Evolutionary conservation across 1,140 invertebrate genomes (phyloP), one percentile per base, ranked within the genome.

Genomic region (Saxidomus purpurata): DNA sequence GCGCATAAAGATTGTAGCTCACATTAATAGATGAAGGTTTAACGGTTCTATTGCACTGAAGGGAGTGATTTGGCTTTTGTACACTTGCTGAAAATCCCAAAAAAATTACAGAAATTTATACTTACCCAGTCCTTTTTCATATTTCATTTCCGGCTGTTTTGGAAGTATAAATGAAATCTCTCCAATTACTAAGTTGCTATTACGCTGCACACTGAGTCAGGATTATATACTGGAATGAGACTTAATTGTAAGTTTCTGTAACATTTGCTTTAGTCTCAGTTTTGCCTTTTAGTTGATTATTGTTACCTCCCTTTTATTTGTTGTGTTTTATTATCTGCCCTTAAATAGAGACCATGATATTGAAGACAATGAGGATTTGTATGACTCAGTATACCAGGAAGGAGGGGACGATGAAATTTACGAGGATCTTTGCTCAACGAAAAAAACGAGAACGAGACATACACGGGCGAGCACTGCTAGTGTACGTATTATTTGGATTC

Each of bases 381-480:
- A 95, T 90, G 94, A 95, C 86, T 87, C 90, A 61, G 94, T 94
- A 0, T 92, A 94, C 86, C 94, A 95, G 83, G 94, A 95, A n/a
- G 96, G 97, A 13, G 95, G 97, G 95, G 98, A 98, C 95, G 97
- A 98, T 96, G 95, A 94, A 89, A 96, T 96, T 67, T 96, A 96
- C 82, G 95, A 96, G 90, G 95, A 96, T 90, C 90, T 96, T n/a
- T 95, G 94, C 89, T 89, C 89, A 77, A 87, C 80, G 34, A 81
- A 40, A 74, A 61, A 36, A 25, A 76, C 47, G 28, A 38, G 84
- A 77, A 40, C n/a, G 28, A 77, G 40, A 49, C 28, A 55, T 4
- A 19, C 47, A 67, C 49, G 81, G 43, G 61, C 38, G 71, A 81
- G 85, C 8, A 28, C 76, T 28, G 47, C 19, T 49, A 77, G 71